Percentiles rank a stretch among this genome's conserved stretches.
These are phyloP conservation scores for Apamea anceps DNA, from an alignment of 2,888 invertebrate genomes.

Conservation along the genomic window DNA sequence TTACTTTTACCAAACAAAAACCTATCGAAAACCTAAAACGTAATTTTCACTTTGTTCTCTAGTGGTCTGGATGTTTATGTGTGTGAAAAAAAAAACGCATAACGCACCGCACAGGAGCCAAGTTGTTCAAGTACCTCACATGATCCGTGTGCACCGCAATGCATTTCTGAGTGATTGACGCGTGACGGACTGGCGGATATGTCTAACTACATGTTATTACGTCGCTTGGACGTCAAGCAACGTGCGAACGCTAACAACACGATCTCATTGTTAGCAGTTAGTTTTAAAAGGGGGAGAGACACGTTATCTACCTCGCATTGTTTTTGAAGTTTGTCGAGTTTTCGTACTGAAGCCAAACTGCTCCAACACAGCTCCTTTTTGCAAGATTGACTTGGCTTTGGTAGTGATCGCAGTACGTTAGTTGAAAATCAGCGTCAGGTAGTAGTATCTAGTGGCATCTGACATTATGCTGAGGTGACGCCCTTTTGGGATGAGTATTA, in stretches of 20 bases:
- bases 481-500: background rate
- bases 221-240: background rate
- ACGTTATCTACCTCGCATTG: background rate
- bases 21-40: background rate
- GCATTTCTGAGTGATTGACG: background rate
- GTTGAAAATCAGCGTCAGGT: background rate
- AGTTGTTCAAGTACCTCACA: background rate
- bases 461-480: background rate
- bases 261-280: background rate
- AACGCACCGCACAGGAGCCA: background rate
- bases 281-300: slow-evolving; percentile 3
- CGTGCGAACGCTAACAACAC: slow-evolving; percentile 3
- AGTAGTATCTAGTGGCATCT: background rate
- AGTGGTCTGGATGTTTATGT: background rate
- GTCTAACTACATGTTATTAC: background rate
- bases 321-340: background rate
- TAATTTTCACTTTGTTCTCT: background rate
- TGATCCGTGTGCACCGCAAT: background rate
- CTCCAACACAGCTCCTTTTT: background rate
- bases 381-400: background rate
- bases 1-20: background rate
- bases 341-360: background rate
- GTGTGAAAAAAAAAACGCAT: background rate
- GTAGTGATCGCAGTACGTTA: background rate
- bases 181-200: background rate